A percentile compares a stretch with the other conserved stretches of the same genome.
phyloP scores from a whole-genome alignment of 1,140 invertebrate genomes.

The Rhagoletis zephyria region DNA sequence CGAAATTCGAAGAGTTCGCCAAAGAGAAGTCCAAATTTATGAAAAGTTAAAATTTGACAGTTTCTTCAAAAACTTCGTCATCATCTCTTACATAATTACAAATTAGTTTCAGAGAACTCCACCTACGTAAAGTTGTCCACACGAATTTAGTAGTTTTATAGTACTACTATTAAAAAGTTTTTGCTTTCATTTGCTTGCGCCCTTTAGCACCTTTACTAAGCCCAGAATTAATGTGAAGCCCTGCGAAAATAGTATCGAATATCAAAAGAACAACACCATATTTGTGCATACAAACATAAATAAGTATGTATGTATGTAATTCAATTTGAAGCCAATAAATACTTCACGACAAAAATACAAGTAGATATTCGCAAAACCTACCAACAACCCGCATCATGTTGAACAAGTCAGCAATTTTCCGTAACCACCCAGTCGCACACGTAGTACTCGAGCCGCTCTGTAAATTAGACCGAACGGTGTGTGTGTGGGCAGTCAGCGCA shows the following conservation, averaged over 20 bases:
- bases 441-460: neutral
- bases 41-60: too few relatives aligned
- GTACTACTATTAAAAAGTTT: neutral
- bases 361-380: neutral
- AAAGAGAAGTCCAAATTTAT: too few relatives aligned
- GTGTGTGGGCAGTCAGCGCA: neutral
- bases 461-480: neutral
- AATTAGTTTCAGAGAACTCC: too few relatives aligned
- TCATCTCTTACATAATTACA: too few relatives aligned
- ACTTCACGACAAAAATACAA: neutral
- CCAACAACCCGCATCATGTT: neutral
- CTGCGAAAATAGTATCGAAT: constrained; percentile 27
- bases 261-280: constrained; percentile 11
- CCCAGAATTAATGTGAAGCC: constrained; percentile 4
- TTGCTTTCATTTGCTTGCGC: too few relatives aligned
- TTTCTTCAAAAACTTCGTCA: too few relatives aligned
- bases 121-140: too few relatives aligned
- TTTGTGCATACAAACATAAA: too few relatives aligned
- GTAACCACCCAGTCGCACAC: neutral
- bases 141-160: too few relatives aligned
- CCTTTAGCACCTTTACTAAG: neutral
- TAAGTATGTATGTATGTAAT: neutral
- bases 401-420: neutral
- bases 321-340: constrained; percentile 25
- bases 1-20: too few relatives aligned